Base-by-base conservation (phyloP, 2,113 vertebrate species). In the Stercorarius parasiticus region DNA sequence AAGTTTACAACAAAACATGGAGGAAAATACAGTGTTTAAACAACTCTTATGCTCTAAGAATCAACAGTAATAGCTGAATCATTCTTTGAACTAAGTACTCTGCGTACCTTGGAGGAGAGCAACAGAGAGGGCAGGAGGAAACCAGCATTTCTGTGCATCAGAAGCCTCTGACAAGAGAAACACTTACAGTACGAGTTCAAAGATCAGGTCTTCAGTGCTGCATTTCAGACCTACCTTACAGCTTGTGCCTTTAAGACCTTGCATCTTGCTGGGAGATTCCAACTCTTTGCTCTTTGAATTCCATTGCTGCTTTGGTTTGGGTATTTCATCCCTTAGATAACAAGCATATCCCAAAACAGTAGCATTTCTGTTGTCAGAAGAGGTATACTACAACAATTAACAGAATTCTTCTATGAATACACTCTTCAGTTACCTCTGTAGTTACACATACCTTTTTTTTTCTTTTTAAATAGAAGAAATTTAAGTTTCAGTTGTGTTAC, bases 121-220 rank as follows among this genome's bases (percentile, higher is more conserved):
- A 66, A n/a, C 26, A 50, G 29, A 62, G 52, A 45, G 4, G 18
- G 21, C 32, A 55, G 32, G 20, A 69, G 32, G 30, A 36, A 93
- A 70, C 34, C 11, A 8, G 16, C 43, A 74, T 65, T 93, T 95
- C 78, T 83, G 59, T 96, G 67, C 50, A 71, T 59, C 65, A 88
- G 82, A 92, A 97, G 82, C 74, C 61, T 94, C 76, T 96, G 87
- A 94, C 8, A 11, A 94, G 78, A 95, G 59, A 94, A 95, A 89
- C 91, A 45, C 38, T 95, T 95, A 79, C 12, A 93, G 61, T 61
- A 64, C 43, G 76, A 93, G 70, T 84, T 96, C 88, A 81, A 92
- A 96, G n/a, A 85, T 69, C 70, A 93, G n/a, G 80, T 93, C 82
- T 82, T 91, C 67, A 80, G 55, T 30, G 7, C 72, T 95, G 76